A percentile compares a stretch with the other conserved stretches of the same genome.
These are phyloP conservation scores for Vespertilio murinus DNA, from an alignment of 2,797 vertebrate species.

Conservation along the genomic window DNA sequence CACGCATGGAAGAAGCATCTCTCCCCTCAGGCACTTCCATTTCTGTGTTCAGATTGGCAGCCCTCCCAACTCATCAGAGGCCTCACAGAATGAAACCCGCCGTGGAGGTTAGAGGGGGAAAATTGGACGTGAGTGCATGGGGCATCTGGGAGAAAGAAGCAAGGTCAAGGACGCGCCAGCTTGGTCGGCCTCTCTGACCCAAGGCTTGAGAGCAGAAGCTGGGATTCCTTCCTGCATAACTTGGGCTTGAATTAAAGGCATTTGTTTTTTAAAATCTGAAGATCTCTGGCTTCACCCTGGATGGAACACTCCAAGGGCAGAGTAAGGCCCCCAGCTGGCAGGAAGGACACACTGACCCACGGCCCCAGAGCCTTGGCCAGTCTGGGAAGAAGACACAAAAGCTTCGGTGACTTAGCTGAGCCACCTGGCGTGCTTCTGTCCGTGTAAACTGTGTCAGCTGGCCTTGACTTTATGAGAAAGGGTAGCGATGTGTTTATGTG, in stretches of 20 bases:
- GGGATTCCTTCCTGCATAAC: neutral
- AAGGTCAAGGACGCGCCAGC: slow-evolving; percentile 18
- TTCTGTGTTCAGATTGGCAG: slow-evolving; percentile 18
- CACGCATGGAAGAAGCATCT: slow-evolving; percentile 36
- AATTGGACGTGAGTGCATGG: neutral
- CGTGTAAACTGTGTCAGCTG: neutral
- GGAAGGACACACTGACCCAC: slow-evolving; percentile 18
- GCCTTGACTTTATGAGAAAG: neutral
- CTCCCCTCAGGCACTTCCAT: slow-evolving; percentile 42
- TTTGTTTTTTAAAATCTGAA: slow-evolving; percentile 38
- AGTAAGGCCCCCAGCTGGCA: neutral
- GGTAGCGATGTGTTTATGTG: neutral
- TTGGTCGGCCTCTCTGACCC: neutral
- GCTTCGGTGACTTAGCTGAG: neutral
- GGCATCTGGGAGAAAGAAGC: slow-evolving; percentile 13
- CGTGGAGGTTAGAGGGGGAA: neutral
- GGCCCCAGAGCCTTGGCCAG: neutral
- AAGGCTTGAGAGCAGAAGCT: neutral
- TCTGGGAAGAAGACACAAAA: neutral
- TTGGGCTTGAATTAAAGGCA: slow-evolving; percentile 22
- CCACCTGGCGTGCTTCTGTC: neutral
- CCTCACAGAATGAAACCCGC: neutral
- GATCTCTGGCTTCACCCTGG: slow-evolving; percentile 3
- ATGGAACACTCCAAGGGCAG: neutral
- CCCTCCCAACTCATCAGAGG: slow-evolving; percentile 37